Base-by-base conservation (phyloP, 1,140 invertebrate species). In the Drosophila persimilis region DNA sequence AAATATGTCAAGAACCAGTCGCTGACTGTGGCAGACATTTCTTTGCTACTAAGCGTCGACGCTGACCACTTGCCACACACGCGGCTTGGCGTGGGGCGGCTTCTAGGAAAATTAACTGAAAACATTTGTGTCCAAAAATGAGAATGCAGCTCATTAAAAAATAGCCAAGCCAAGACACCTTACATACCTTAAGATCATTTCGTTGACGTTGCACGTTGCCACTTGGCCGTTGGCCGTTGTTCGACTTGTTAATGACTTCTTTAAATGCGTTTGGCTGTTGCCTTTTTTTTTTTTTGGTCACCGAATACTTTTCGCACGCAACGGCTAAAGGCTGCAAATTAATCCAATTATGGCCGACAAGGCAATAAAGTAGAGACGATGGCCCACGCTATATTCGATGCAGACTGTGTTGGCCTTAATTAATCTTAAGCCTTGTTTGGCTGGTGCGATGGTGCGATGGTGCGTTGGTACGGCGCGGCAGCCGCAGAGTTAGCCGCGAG, bases 101-200 rank as follows among this genome's bases (percentile, higher is more conserved):
- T 3, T 39, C 11, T 39, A 13, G 57, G 66, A 56, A 81, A 80
- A 80, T 73, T 69, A 77, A 81, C 67, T 81, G 46, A 45, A 77
- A 81, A 45, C 50, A 81, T 81, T 48, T 77, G 47, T 50, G 50
- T 65, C 75, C 70, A 65, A 70, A 66, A 67, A 52, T n/a, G 41
- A 59, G 69, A 65, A 53, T 56, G 15, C 50, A 66, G 73, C 71
- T 84, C 72, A 71, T 84, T 80, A 81, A 62, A 39, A 81, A 83
- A 84, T 74, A 81, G 41, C 47, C 60, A 66, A 46, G 35, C 11
- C 11, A 13, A 39, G 35, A 39, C 35, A 39, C 35, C 41, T 39
- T 50, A 81, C 83, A 73, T 83, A 88, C 83, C 83, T 88, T 83
- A 88, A 79, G 80, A 88, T 88, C 83, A 88, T 88, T 73, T 88